These are phyloP conservation scores for Lacerta viridis DNA, from an alignment of 2,797 vertebrate genomes.

Conservation along the genomic window DNA sequence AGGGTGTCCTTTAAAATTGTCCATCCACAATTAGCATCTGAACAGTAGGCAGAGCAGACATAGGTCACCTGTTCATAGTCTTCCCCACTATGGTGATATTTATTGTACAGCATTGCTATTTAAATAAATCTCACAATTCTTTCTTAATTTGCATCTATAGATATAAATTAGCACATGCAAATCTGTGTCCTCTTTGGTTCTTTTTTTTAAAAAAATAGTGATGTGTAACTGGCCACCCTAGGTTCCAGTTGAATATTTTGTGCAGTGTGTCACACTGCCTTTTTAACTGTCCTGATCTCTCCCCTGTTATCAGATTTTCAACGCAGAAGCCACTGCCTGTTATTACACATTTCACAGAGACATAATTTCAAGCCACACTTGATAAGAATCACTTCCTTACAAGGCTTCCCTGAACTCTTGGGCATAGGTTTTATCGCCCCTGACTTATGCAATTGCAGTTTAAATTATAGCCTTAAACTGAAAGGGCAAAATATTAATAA, in stretches of 20 bases:
- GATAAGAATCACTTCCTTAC: constrained; percentile 30
- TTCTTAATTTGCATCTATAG: too few species aligned
- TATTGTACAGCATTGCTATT: too few species aligned
- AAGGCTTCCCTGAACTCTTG: constrained; percentile 54
- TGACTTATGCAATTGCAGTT: constrained; percentile 51
- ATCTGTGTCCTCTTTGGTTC: too few species aligned
- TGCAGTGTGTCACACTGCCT: background rate
- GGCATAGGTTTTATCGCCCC: constrained; percentile 45
- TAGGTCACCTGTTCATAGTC: too few species aligned
- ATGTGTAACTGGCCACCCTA: too few species aligned
- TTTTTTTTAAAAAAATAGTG: too few species aligned
- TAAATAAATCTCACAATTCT: too few species aligned
- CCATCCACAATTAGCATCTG: background rate
- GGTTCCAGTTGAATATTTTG: background rate
- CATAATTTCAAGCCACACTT: constrained; percentile 47
- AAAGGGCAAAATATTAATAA: constrained; percentile 59
- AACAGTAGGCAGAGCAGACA: too few species aligned
- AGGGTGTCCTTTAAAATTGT: background rate
- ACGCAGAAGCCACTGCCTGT: constrained; percentile 36
- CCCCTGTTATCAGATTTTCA: constrained; percentile 5
- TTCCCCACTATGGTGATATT: too few species aligned
- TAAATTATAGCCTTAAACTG: constrained; percentile 55
- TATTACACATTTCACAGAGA: constrained; percentile 25
- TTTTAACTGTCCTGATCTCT: constrained; percentile 30
- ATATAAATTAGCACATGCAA: background rate